phyloP scores from a whole-genome alignment of 2,113 vertebrate genomes.

The Haemorhous mexicanus region DNA sequence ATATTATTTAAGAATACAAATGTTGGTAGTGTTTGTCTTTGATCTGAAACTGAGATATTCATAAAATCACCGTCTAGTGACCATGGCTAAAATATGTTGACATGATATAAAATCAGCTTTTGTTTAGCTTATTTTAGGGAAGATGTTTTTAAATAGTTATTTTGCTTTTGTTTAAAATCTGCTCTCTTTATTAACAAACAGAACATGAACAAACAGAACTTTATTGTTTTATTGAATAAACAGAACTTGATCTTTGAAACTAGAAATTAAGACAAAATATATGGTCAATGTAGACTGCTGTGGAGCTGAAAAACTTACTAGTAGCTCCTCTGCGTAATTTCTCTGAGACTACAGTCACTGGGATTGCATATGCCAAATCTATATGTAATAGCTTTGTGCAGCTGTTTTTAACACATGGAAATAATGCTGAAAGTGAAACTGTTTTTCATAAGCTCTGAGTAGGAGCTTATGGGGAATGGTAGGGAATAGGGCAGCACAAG shows the following conservation, averaged over 20 bases:
- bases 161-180: neutral
- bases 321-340: neutral
- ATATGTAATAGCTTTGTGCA: neutral
- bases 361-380: neutral
- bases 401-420: neutral
- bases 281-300: fast-evolving
- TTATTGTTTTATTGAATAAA: neutral
- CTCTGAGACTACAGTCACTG: neutral
- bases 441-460: neutral
- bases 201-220: too few relatives aligned
- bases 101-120: neutral
- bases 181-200: neutral
- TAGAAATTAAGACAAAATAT: neutral
- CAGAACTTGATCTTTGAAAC: neutral
- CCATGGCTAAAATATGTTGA: neutral
- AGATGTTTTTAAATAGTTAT: neutral
- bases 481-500: neutral
- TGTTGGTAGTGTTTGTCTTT: neutral
- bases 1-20: neutral
- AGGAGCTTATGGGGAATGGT: too few relatives aligned
- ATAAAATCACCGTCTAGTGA: neutral
- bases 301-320: neutral
- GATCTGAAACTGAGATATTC: neutral
- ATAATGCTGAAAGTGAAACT: neutral
- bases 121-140: neutral